Evolutionary conservation across 2,113 vertebrate genomes (phyloP).

Genomic region (Tinamus guttatus): DNA sequence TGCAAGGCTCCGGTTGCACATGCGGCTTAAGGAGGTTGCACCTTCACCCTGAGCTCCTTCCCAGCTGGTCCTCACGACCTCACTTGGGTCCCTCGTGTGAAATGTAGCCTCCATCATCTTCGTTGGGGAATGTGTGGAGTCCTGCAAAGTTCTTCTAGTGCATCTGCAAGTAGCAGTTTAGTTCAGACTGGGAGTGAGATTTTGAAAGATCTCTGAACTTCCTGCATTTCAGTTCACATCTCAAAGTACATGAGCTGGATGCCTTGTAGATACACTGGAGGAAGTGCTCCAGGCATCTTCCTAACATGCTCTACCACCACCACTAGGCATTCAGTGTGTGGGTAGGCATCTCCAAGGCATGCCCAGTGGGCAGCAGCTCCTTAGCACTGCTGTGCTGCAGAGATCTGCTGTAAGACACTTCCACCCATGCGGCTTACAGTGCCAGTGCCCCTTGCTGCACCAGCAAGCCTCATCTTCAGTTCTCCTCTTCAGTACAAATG

Average conservation of each 20-base stretch:
- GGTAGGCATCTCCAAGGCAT: not conserved
- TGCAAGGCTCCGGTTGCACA: not conserved
- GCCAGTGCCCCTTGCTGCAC: not conserved
- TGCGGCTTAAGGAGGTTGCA: fast-evolving
- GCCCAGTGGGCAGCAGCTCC: not conserved
- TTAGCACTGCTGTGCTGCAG: not conserved
- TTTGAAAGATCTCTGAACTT: not conserved
- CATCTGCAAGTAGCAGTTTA: not conserved
- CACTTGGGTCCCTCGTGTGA: fast-evolving
- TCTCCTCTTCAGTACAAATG: not conserved
- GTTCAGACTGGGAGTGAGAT: not conserved
- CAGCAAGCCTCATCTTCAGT: not conserved
- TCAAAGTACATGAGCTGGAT: not conserved
- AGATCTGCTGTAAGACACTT: not conserved
- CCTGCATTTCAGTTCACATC: not conserved
- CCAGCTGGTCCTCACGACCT: no score
- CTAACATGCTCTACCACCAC: fast-evolving
- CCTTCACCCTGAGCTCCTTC: not conserved
- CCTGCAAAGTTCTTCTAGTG: not conserved
- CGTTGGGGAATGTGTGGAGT: not conserved
- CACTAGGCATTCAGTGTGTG: not conserved
- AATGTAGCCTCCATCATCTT: not conserved
- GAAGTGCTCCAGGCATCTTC: not conserved
- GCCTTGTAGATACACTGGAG: not conserved
- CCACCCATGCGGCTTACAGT: fast-evolving